Base-by-base conservation (phyloP, 2,113 vertebrate genomes). In the Theropithecus gelada region DNA sequence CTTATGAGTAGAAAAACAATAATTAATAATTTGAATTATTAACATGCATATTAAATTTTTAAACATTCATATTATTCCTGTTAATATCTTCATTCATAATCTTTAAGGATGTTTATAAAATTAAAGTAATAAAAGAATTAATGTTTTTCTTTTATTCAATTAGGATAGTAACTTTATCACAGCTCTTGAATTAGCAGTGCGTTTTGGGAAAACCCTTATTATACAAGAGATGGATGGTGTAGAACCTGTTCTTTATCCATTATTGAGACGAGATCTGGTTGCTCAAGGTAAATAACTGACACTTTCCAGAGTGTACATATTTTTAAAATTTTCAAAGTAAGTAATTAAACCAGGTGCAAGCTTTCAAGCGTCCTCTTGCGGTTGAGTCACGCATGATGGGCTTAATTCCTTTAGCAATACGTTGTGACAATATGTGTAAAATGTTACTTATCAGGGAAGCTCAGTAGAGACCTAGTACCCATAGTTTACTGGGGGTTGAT, bases 191-290 rank as follows among this genome's bases (percentile, higher is more conserved):
- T 97, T 99, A 93, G 99, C 99, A 6, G 99, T 99, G 87, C 99
- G 99, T 97, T 99, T 99, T 98, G 99, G 99, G 59, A 99, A 99
- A 98, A 99, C 99, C 0, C 99, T 99, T 90, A 99, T 99, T 97
- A 99, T 99, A 97, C 99, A 99, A 98, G 99, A 99, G 98, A 98
- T 99, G 99, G 99, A 99, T 97, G 99, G 99, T 90, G 99, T 99
- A 94, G 99, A 99, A 97, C 99, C 99, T 73, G 99, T 99, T 23
- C 99, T 99, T 95, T 99, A 99, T 97, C 99, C 99, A 0, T 97
- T 99, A 79, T 97, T 99, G 97, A 99, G 99, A 97, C 99, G 98
- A 97, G 99, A 99, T 98, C 99, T 99, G 79, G 98, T 99, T 93
- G 99, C 99, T 93, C 99, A 99, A 98, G 99, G 99, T 99, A 98